phyloP scores from a whole-genome alignment of 1,140 invertebrate species.

The Antheraea mylitta region DNA sequence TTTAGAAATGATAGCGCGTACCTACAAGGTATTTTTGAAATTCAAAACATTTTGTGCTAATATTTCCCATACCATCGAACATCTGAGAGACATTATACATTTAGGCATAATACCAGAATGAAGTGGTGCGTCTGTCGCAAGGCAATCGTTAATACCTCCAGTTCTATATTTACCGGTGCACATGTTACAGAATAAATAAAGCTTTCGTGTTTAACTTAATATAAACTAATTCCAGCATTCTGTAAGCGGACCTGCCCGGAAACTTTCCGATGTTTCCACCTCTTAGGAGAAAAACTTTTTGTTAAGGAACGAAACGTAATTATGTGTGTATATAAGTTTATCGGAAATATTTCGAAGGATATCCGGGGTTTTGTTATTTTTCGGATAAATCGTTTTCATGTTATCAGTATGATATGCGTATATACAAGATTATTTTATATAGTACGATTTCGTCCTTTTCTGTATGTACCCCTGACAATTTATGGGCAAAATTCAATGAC shows the following conservation, averaged over 20 bases:
- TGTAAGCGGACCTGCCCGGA: slow-evolving; percentile 28
- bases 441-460: no score
- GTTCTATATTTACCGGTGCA: slow-evolving; percentile 36
- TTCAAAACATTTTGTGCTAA: no score
- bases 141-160: background rate
- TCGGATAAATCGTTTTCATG: no score
- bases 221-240: slow-evolving; percentile 22
- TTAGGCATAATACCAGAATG: background rate
- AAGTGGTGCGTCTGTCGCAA: background rate
- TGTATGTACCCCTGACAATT: no score
- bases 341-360: no score
- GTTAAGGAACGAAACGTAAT: background rate
- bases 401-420: no score
- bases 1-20: no score
- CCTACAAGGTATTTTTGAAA: no score
- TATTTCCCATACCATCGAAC: background rate
- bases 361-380: background rate
- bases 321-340: background rate
- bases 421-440: no score
- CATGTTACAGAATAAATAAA: slow-evolving; percentile 49
- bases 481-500: no score
- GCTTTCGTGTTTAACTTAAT: slow-evolving; percentile 35
- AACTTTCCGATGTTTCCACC: background rate
- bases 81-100: background rate
- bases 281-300: background rate